Base-by-base conservation (phyloP, 2,113 vertebrate species). In the Rhipidura dahli region DNA sequence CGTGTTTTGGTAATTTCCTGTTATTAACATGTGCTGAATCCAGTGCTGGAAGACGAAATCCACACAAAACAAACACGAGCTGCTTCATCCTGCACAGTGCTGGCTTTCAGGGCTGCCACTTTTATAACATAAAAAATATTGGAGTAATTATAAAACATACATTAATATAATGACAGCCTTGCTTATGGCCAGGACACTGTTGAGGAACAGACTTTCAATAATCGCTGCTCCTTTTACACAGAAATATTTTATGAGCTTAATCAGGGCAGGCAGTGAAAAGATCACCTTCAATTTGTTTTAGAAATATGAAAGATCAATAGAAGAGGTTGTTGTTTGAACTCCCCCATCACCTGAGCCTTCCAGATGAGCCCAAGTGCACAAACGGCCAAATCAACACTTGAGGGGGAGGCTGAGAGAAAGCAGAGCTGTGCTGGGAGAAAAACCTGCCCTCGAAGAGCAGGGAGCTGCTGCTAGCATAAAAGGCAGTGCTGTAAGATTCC, bases 241-340 rank as follows among this genome's bases (percentile, higher is more conserved):
- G 54, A 89, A 84, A 59, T 80, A 78, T 86, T 75, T 94, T 75
- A 54, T 90, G 68, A 90, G 47, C 72, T 65, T 89, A 88, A 92
- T 93, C 85, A 90, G 56, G 60, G 28, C 51, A 83, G 49, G 39
- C 57, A 87, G 28, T 26, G 60, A 31, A 90, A 87, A 92, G 50
- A 95, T 87, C 91, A 54, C 88, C 66, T 87, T 83, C 33, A 17
- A 22, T 80, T 72, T 57, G 16, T 66, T 77, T 86, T 11, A 61
- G 81, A 93, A 92, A 87, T 27, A 40, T 3, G 30, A 51, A 49
- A 50, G 59, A 61, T 77, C 83, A 76, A 12, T 40, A 66, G 71
- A 80, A 68, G 87, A 84, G 66, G 51, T 5, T 28, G 71, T 37
- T 76, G 33, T 56, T 23, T 81, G 64, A 83, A 47, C 24, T 76